Conservation (phyloP, 2,888 invertebrate genomes). For the Andrena dorsata region DNA sequence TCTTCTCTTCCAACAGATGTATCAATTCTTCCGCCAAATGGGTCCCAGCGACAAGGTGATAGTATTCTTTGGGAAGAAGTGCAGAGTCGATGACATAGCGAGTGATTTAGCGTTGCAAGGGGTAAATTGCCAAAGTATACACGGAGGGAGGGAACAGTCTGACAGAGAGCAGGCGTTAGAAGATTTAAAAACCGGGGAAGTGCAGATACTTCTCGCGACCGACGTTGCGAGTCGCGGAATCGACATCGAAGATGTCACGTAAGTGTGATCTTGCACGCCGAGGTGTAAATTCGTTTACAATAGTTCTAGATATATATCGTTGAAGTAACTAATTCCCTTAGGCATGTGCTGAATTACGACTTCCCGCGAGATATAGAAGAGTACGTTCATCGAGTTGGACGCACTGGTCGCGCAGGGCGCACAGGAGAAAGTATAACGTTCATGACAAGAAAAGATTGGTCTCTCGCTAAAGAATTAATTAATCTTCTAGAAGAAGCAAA, state of each 20-base stretch:
- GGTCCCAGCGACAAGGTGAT: conserved; percentile 92
- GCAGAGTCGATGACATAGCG: conserved; percentile 92
- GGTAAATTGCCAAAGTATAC: conserved; percentile 92
- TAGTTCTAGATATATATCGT: conserved; percentile 1
- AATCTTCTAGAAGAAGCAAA: conserved; percentile 94
- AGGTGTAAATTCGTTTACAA: background rate
- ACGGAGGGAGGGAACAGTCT: conserved; percentile 94
- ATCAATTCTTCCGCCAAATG: conserved; percentile 91
- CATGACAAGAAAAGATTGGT: conserved; percentile 93
- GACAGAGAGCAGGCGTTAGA: conserved; percentile 93
- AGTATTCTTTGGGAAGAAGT: conserved; percentile 95
- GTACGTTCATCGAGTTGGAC: conserved; percentile 97
- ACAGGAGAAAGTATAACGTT: conserved; percentile 94
- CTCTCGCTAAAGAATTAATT: conserved; percentile 92
- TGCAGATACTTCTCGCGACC: conserved; percentile 95
- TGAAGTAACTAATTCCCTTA: conserved; percentile 78
- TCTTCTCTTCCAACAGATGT: conserved; percentile 85
- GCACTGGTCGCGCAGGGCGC: conserved; percentile 96
- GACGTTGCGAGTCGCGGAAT: conserved; percentile 98
- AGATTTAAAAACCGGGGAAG: conserved; percentile 92
- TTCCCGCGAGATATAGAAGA: conserved; percentile 98
- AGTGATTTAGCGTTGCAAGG: conserved; percentile 91
- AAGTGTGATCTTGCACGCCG: conserved; percentile 72
- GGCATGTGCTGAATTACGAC: conserved; percentile 95
- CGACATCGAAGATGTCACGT: conserved; percentile 95